These are phyloP conservation scores for Grallaria varia DNA, from an alignment of 2,113 vertebrate species.

Conservation along the genomic window DNA sequence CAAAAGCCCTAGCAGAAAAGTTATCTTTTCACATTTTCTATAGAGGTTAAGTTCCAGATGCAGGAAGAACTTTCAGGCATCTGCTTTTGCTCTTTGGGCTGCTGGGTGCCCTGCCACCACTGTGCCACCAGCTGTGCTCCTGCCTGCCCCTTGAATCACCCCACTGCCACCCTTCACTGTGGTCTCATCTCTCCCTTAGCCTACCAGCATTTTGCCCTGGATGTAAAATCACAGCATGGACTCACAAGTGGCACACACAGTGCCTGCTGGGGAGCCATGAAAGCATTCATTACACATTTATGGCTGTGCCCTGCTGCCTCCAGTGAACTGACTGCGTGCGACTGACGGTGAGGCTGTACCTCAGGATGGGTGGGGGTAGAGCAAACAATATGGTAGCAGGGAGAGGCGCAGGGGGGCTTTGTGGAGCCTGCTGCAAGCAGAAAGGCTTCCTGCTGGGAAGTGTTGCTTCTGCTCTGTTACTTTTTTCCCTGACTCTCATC, in stretches of 20 bases:
- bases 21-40: not conserved
- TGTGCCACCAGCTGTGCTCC: not conserved
- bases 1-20: not conserved
- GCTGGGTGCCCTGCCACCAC: not conserved
- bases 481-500: not conserved
- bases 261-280: not conserved
- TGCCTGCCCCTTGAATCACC: not conserved
- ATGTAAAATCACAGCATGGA: fast-evolving
- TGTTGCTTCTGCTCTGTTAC: not conserved
- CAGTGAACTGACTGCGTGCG: fast-evolving
- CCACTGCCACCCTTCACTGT: fast-evolving
- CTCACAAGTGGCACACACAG: fast-evolving
- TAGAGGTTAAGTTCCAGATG: not conserved
- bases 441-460: not conserved
- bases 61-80: fast-evolving
- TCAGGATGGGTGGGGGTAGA: not conserved
- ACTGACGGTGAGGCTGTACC: not conserved
- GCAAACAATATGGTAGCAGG: not conserved
- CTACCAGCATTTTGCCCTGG: not conserved
- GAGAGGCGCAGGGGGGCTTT: fast-evolving
- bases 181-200: not conserved
- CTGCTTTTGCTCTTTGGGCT: not conserved
- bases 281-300: not conserved
- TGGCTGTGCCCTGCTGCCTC: not conserved
- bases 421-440: not conserved